Base-by-base conservation (phyloP, 2,888 invertebrate genomes). In the Sinodicranocentrus sp. region DNA sequence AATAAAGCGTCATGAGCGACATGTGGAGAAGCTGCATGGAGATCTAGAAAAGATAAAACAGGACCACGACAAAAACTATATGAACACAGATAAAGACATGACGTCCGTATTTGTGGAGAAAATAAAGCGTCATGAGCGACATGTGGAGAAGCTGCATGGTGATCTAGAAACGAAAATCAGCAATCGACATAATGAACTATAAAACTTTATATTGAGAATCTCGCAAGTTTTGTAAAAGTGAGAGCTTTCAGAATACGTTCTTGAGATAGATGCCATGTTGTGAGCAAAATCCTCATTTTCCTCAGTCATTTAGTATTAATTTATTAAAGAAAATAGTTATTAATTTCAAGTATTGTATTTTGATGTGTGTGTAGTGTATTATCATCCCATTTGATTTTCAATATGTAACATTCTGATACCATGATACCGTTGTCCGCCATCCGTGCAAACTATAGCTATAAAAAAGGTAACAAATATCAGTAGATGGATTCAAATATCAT, bases 11-110 rank as follows among this genome's bases (percentile, higher is more conserved):
- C 96, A 96, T 90, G 92, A 94, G 2, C 92, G 95, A 86, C 96
- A 96, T 90, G 95, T 97, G 0, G 95, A 96, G 89, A 97, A 96
- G 91, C 91, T 97, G 85, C 97, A 97, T 91, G 91, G 93, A 13
- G 94, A 95, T 88, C 91, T 97, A 17, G 96, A 97, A 90, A 92
- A 92, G 71, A 94, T 93, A 89, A 97, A n/a, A n/a, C 82, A 85
- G 21, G 72, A 82, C 13, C 73, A 85, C 21, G 84, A 82, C 48
- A 88, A 89, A 76, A 87, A 89, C 43, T 84, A 86, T n/a, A 43
- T 83, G 6, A 87, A 89, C 59, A 89, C 87, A 0, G 89, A 88
- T 1, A 89, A 89, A 65, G 89, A 88, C 75, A 59, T 82, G 10
- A 63, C 43, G n/a, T 88, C 88, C 1, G 39, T 94, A 77, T 93